Evolutionary conservation across 2,888 invertebrate species (phyloP), one percentile per base, ranked within the genome.

Genomic region (Chironomus tentans): DNA sequence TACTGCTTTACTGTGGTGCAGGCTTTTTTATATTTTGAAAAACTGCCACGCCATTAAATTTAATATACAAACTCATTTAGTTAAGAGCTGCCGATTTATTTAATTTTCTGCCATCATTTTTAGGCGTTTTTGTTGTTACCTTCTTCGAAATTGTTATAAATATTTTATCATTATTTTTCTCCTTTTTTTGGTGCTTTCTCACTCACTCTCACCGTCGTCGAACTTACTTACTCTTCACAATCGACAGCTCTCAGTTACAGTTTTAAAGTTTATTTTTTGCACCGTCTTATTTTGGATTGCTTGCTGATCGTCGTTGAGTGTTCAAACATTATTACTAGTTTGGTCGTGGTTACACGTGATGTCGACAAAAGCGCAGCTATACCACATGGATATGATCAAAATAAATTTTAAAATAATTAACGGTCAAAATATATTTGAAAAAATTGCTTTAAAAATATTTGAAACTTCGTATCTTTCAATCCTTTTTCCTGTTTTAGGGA

Each of bases 81-180:
- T 82, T 82, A 83, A 84, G 84, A 82, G 84, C 82, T 84, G 84
- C 82, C 84, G 84, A 84, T 84, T 84, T 84, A 83, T 84, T 84
- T 83, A 82, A 82, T 75, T 75, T 75, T 75, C 68, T 75, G 72
- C 68, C 74, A 48, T 68, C 68, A 68, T 68, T 75, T 75, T 75
- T 75, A 75, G 68, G 50, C 68, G 74, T 75, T 75, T 75, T 68
- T 68, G 68, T 68, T 75, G 74, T 68, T 75, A 68, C 74, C 68
- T 75, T 75, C 68, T 75, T 75, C 68, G 68, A 75, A 68, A 75
- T 75, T 75, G 74, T 75, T 75, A 75, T 75, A 68, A 75, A 75
- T 75, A 68, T 75, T 75, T 75, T 68, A 68, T 75, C 74, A 75
- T 75, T 75, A 73, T 73, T 73, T 62, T 70, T 21, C 12, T 4